Conservation (phyloP, 1,140 invertebrate species). For the Oryctes rhinoceros region DNA sequence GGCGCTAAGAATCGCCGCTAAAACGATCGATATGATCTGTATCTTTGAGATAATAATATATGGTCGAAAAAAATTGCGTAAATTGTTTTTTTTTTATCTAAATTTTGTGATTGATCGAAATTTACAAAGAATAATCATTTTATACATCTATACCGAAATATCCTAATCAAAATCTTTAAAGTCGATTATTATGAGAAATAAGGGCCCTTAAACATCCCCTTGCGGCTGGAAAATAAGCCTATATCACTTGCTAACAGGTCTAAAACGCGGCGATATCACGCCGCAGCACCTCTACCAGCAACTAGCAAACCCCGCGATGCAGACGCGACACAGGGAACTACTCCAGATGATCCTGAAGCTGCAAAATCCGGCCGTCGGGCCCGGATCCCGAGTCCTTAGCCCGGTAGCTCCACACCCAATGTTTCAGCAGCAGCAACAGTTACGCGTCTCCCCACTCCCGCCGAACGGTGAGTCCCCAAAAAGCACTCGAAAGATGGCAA, state of each 20-base stretch:
- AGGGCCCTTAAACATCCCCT: too few species aligned
- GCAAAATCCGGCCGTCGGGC: slow-evolving; percentile 59
- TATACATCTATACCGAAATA: too few species aligned
- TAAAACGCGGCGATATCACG: slow-evolving; percentile 78
- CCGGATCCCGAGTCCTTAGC: slow-evolving; percentile 64
- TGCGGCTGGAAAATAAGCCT: too few species aligned
- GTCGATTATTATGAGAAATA: too few species aligned
- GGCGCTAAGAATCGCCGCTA: too few species aligned
- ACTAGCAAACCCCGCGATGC: slow-evolving; percentile 74
- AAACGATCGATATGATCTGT: too few species aligned
- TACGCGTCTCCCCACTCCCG: slow-evolving; percentile 66
- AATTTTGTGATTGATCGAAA: too few species aligned
- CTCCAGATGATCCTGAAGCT: slow-evolving; percentile 74
- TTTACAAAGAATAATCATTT: too few species aligned
- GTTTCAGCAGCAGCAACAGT: slow-evolving; percentile 64
- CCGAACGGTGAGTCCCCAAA: slow-evolving; percentile 60
- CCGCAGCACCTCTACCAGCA: slow-evolving; percentile 78
- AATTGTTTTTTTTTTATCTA: too few species aligned
- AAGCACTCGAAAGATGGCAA: not conserved
- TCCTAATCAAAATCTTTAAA: too few species aligned
- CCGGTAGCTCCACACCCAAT: slow-evolving; percentile 61
- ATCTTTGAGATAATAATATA: too few species aligned
- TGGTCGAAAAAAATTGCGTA: too few species aligned
- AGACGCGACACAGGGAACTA: slow-evolving; percentile 76
- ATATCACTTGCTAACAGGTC: slow-evolving; percentile 59